phyloP scores from a whole-genome alignment of 2,888 invertebrate genomes.

The Phanerotoma sp. region DNA sequence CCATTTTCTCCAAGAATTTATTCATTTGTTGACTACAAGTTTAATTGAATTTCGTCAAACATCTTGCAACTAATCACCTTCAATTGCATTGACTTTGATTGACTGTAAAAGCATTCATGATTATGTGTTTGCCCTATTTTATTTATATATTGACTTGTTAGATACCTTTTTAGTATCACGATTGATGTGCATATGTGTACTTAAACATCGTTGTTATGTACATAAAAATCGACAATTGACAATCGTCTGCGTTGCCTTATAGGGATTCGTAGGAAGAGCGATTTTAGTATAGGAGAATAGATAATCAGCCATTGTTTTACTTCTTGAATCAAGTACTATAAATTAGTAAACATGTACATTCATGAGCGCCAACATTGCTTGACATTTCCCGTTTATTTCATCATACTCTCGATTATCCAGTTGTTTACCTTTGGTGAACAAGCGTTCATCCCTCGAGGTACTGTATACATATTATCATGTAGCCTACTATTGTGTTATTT shows the following conservation, averaged over 20 bases:
- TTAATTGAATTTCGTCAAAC: no score
- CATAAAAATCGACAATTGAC: slow-evolving; percentile 37
- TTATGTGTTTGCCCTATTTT: no score
- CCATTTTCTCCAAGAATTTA: not conserved
- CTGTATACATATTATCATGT: not conserved
- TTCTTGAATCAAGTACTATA: slow-evolving; percentile 39
- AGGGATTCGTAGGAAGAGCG: slow-evolving; percentile 31
- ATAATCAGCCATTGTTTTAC: slow-evolving; percentile 53
- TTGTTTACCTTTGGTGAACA: not conserved
- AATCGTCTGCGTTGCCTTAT: slow-evolving; percentile 38
- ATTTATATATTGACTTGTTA: no score
- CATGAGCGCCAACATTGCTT: not conserved
- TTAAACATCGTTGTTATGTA: slow-evolving; percentile 43
- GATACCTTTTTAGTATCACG: slow-evolving; percentile 4
- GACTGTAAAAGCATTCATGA: no score
- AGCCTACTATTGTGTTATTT: not conserved
- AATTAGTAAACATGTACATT: slow-evolving; percentile 37
- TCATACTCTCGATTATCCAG: not conserved
- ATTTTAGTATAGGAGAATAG: slow-evolving; percentile 35
- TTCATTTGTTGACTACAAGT: not conserved
- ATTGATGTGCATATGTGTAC: no score
- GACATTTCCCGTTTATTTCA: slow-evolving; percentile 2
- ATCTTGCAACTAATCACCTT: not conserved
- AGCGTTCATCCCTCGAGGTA: not conserved
- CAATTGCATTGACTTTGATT: not conserved